phyloP scores from a whole-genome alignment of 2,797 vertebrate genomes.

The Scomberomorus guttatus region DNA sequence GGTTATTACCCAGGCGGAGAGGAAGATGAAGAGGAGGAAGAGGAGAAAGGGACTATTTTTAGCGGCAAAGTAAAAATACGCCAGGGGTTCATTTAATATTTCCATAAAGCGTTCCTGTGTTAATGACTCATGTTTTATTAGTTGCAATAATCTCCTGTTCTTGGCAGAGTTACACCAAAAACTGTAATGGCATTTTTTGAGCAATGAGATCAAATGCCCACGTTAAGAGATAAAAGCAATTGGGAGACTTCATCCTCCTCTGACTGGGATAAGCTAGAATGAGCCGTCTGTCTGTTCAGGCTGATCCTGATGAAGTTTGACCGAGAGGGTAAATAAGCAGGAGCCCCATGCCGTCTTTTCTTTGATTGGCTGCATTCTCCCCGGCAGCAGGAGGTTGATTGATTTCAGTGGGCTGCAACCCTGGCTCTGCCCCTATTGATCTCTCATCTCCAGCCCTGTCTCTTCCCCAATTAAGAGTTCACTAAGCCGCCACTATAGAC shows the following conservation, averaged over 20 bases:
- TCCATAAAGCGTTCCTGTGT: conserved; percentile 27
- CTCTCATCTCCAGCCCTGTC: conserved; percentile 62
- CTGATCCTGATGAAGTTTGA: conserved; percentile 68
- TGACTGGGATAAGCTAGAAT: conserved; percentile 50
- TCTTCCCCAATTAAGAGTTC: conserved; percentile 83
- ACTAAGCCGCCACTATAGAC: conserved; percentile 65
- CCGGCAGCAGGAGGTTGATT: conserved; percentile 65
- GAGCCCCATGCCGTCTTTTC: conserved; percentile 34
- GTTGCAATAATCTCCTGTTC: conserved; percentile 47
- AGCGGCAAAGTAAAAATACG: conserved; percentile 66
- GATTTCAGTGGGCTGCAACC: conserved; percentile 73
- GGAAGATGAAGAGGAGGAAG: conserved; percentile 58
- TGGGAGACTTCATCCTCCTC: conserved; percentile 3
- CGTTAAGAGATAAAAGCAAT: conserved; percentile 42
- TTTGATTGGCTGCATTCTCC: conserved; percentile 60
- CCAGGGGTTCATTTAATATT: conserved; percentile 62
- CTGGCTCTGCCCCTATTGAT: conserved; percentile 73
- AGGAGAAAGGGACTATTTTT: conserved; percentile 74
- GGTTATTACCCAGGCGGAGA: conserved; percentile 74
- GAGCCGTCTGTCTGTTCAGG: conserved; percentile 17
- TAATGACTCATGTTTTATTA: conserved; percentile 67
- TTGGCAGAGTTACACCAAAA: conserved; percentile 39
- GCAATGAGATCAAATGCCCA: conserved; percentile 31
- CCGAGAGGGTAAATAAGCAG: conserved; percentile 52
- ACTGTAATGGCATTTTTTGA: conserved; percentile 25